phyloP scores from a whole-genome alignment of 2,888 invertebrate species.

The Vanessa cardui region DNA sequence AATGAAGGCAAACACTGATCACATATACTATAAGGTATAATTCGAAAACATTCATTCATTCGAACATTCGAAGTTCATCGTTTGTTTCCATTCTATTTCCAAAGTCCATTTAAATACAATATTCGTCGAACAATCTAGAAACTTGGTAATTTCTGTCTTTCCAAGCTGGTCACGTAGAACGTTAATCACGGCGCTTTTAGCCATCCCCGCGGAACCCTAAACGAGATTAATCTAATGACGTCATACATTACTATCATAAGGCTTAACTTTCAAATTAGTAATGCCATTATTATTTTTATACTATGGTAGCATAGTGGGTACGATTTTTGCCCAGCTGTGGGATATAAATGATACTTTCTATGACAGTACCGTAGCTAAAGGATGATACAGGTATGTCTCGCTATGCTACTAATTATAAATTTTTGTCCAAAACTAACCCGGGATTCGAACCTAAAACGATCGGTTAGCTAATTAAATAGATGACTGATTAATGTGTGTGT shows the following conservation, averaged over 20 bases:
- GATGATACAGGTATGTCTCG: too few species aligned
- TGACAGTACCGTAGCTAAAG: too few species aligned
- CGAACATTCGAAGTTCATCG: not conserved
- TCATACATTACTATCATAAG: conserved; percentile 19
- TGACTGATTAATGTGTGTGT: too few species aligned
- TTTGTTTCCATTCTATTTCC: not conserved
- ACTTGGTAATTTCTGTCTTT: conserved; percentile 17
- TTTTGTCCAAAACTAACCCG: too few species aligned
- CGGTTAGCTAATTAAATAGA: too few species aligned
- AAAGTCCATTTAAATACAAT: conserved; percentile 8
- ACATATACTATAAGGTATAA: too few species aligned
- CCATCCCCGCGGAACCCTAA: conserved; percentile 31
- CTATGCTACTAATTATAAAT: too few species aligned
- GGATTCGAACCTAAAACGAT: too few species aligned
- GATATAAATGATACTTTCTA: too few species aligned
- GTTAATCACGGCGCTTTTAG: conserved; percentile 33
- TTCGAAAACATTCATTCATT: not conserved
- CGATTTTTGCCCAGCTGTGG: not conserved
- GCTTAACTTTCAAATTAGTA: conserved; percentile 3
- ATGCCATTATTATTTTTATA: not conserved
- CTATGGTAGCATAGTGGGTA: not conserved
- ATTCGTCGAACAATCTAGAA: conserved; percentile 11
- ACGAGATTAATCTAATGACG: conserved; percentile 28
- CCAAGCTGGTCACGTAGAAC: conserved; percentile 26
- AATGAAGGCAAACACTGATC: too few species aligned